These are phyloP conservation scores for Aelia acuminata DNA, from an alignment of 2,888 invertebrate genomes.

Conservation along the genomic window DNA sequence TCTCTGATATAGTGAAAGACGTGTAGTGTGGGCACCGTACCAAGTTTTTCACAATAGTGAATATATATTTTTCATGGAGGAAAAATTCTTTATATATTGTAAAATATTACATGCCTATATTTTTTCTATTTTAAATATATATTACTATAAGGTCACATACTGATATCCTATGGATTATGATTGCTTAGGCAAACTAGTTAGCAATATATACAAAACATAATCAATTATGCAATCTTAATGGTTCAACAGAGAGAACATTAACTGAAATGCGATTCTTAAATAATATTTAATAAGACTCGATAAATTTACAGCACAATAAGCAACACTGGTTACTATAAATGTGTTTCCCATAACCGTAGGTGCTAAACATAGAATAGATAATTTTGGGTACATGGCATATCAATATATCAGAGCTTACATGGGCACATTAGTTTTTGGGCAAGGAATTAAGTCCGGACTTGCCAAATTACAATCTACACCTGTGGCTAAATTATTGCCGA, in stretches of 20 bases:
- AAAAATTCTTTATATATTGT: too few species aligned
- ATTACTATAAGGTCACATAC: too few species aligned
- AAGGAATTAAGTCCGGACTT: slow-evolving; percentile 26
- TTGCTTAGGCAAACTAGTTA: too few species aligned
- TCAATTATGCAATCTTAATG: background rate
- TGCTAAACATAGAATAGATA: background rate
- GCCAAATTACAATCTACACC: slow-evolving; percentile 7
- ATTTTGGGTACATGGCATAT: background rate
- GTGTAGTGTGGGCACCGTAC: too few species aligned
- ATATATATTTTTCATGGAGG: too few species aligned
- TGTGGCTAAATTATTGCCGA: slow-evolving; percentile 32
- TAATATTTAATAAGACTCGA: background rate
- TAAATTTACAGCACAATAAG: background rate
- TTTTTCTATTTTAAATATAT: too few species aligned
- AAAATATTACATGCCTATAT: too few species aligned
- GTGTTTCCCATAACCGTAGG: background rate
- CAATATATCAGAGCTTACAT: background rate
- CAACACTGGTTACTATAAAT: background rate
- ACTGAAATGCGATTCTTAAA: background rate
- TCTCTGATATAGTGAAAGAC: too few species aligned
- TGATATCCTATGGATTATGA: too few species aligned
- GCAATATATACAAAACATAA: too few species aligned
- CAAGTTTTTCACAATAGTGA: too few species aligned
- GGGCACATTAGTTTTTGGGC: background rate
- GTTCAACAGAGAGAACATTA: background rate